Base-by-base conservation (phyloP, 2,113 vertebrate genomes). In the Prolemur simus region DNA sequence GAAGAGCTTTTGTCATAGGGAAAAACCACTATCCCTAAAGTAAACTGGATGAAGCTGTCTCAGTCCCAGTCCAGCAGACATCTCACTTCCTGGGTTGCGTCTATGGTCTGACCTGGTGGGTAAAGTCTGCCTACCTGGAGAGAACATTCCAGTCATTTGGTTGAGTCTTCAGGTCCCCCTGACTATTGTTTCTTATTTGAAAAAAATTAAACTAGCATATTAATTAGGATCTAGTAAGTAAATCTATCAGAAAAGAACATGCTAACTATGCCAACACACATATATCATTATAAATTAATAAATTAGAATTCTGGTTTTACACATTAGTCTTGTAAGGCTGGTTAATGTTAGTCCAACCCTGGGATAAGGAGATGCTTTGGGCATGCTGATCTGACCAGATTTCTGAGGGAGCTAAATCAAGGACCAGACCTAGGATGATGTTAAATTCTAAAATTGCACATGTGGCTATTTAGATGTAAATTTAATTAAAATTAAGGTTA, bases 401-500 rank as follows among this genome's bases (percentile, higher is more conserved):
- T 95, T 93, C 85, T 76, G 29, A 77, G 63, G 8, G 13, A 42
- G 34, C 74, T 58, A 95, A 86, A 60, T 27, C 54, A 89, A 94
- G 42, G 81, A 66, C 15, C 17, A 85, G 32, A 95, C 6, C 37
- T 5, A 92, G 37, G 64, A 74, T 69, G 27, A 85, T 37, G 8
- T 39, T 32, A 87, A 87, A 58, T 80, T 47, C 45, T 78, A 91
- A 78, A 95, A 73, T 34, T 85, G 39, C 13, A 49, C 20, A 49
- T 52, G 58, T 86, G 37, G 45, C 58, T 90, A 93, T 76, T 90
- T 60, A 69, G 87, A 69, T 49, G 6, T n/a, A 81, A 71, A 76
- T 39, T 84, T n/a, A 91, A 93, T n/a, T 94, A 92, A 89, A 86
- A 81, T 45, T 69, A 81, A 83, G 68, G 76, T 32, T 63, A 23